Conservation (phyloP, 1,140 invertebrate species). For the Mamestra configurata region DNA sequence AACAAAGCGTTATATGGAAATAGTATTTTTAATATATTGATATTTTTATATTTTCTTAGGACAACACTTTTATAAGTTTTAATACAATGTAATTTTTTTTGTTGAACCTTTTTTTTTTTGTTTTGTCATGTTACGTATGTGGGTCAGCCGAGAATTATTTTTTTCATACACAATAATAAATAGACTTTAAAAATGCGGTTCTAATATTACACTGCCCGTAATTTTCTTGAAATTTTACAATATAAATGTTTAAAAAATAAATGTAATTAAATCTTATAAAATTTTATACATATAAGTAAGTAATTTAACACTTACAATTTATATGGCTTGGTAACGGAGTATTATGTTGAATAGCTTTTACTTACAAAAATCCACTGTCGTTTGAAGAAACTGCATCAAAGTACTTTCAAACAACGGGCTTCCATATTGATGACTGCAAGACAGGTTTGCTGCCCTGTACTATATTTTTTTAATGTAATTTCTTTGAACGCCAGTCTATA, state of each 20-base stretch:
- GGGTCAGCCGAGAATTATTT: background rate
- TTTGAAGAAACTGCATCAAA: background rate
- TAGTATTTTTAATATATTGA: constrained; percentile 43
- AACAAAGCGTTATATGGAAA: background rate
- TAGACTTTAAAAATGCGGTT: background rate
- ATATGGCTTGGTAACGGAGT: background rate
- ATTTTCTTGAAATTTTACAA: background rate
- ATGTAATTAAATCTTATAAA: background rate
- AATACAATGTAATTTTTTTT: constrained; percentile 2
- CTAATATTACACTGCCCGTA: constrained; percentile 1
- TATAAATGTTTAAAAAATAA: background rate
- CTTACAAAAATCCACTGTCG: background rate
- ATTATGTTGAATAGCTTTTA: background rate
- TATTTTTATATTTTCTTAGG: constrained; percentile 41
- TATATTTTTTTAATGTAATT: no score
- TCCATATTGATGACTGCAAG: no score
- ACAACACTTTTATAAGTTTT: constrained; percentile 38
- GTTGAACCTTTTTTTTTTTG: background rate
- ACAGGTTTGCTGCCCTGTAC: no score
- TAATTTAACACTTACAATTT: background rate
- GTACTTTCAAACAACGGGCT: no score
- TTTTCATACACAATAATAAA: background rate
- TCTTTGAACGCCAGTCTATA: no score
- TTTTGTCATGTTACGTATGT: background rate
- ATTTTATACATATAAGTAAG: background rate